Conservation (phyloP, 2,888 invertebrate genomes). For the Zhuqinia jingwanae region DNA sequence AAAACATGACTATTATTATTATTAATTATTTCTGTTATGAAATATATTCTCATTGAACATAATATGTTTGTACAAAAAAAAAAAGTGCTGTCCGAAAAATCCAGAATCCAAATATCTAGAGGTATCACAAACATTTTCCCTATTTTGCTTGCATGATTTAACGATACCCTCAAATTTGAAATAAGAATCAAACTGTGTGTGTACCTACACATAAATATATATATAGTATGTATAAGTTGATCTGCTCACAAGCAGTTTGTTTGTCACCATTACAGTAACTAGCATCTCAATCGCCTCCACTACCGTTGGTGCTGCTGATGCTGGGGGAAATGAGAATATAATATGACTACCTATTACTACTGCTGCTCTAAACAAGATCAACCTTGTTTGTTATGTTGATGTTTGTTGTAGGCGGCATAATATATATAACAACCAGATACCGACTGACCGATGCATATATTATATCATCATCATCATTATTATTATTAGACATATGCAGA, state of each 20-base stretch:
- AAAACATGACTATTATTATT: conserved; percentile 9
- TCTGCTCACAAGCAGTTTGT: neutral
- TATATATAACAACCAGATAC: conserved; percentile 39
- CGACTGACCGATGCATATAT: conserved; percentile 54
- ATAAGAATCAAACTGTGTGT: conserved; percentile 34
- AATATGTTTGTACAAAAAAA: too few species aligned
- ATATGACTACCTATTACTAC: too few species aligned
- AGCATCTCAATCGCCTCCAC: neutral
- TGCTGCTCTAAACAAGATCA: too few species aligned
- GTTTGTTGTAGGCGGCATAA: neutral
- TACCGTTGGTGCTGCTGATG: conserved; percentile 7
- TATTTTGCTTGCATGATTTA: conserved; percentile 51
- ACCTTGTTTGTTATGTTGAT: too few species aligned
- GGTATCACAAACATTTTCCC: neutral
- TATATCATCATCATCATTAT: too few species aligned
- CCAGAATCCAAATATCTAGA: neutral
- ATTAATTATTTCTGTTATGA: neutral
- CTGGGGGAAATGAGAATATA: neutral
- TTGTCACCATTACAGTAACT: conserved; percentile 1
- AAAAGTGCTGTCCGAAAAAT: too few species aligned
- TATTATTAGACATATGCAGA: too few species aligned
- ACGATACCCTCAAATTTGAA: conserved; percentile 46
- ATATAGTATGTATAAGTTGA: too few species aligned
- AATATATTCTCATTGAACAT: neutral
- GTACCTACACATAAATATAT: conserved; percentile 6